Evolutionary conservation across 1,140 invertebrate genomes (phyloP), one percentile per base, ranked within the genome.

Genomic region (Rhysida immarginata): DNA sequence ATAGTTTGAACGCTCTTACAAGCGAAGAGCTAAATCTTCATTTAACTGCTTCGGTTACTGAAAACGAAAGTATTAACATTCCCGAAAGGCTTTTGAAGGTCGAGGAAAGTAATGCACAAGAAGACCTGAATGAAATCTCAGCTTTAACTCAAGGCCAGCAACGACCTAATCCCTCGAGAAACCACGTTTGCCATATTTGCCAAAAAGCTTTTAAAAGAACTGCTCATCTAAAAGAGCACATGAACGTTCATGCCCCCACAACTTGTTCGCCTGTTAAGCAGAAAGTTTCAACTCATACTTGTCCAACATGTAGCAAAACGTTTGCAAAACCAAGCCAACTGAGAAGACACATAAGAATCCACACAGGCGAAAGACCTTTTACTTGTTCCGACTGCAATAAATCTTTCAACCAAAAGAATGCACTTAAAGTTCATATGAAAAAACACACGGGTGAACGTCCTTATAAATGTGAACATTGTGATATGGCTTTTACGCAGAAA

Each of bases 321-420:
- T 96, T 96, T 71, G 83, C 80, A 52, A 89, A 91, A 71, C 83
- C 86, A 48, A 85, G 86, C 63, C 91, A 96, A 68, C 71, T 96
- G 58, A 78, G 81, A 54, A 74, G 29, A 68, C 74, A 67, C 58
- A 58, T 54, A 59, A 57, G 66, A 29, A 62, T 66, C 23, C 68
- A 69, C 55, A 69, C 67, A 16, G 68, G 75, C 1, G 75, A 77
- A 64, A 59, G 73, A 53, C 75, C 75, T n/a, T 77, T 71, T 62
- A 64, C 65, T 53, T 77, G 74, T 60, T 69, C 69, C 55, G 66
- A 72, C 53, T 76, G 75, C 62, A 67, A 65, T 45, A 74, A 71
- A 60, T 54, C 63, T 2, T 73, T 71, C 60, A 65, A 68, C 57
- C 73, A 74, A 67, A 69, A 67, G 58, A 68, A 71, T 65, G 68